phyloP scores from a whole-genome alignment of 2,113 vertebrate species.

The Nesogale talazaci region DNA sequence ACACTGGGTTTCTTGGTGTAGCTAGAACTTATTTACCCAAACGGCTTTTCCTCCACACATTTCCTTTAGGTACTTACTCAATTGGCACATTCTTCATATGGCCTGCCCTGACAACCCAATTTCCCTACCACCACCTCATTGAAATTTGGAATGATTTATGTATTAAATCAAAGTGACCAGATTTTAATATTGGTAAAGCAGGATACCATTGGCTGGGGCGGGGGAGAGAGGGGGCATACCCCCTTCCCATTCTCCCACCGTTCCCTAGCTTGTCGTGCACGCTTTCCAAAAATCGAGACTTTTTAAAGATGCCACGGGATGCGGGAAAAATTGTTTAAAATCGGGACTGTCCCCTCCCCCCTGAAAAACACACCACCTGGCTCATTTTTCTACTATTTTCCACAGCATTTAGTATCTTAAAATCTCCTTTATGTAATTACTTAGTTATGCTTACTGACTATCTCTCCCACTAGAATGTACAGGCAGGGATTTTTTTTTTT shows the following conservation, averaged over 20 bases:
- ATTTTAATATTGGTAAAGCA: no score
- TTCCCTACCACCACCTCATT: no score
- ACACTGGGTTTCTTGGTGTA: neutral
- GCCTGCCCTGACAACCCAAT: neutral
- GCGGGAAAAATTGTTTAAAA: no score
- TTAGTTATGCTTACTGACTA: neutral
- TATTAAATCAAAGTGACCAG: no score
- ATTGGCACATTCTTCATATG: slow-evolving; percentile 39
- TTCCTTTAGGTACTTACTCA: slow-evolving; percentile 1
- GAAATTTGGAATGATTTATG: no score
- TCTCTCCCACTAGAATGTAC: neutral
- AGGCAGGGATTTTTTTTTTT: slow-evolving; percentile 4
- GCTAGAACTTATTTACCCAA: neutral
- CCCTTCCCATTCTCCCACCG: no score
- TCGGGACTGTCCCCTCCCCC: no score
- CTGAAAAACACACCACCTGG: neutral
- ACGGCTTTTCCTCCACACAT: neutral
- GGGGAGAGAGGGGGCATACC: no score
- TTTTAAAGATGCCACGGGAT: no score
- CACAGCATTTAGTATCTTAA: neutral
- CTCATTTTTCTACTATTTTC: neutral
- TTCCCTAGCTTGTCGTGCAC: no score
- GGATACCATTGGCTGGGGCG: no score
- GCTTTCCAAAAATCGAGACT: no score
- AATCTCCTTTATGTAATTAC: neutral